These are phyloP conservation scores for Lepus oiostolus DNA, from an alignment of 2,797 vertebrate genomes.

Conservation along the genomic window DNA sequence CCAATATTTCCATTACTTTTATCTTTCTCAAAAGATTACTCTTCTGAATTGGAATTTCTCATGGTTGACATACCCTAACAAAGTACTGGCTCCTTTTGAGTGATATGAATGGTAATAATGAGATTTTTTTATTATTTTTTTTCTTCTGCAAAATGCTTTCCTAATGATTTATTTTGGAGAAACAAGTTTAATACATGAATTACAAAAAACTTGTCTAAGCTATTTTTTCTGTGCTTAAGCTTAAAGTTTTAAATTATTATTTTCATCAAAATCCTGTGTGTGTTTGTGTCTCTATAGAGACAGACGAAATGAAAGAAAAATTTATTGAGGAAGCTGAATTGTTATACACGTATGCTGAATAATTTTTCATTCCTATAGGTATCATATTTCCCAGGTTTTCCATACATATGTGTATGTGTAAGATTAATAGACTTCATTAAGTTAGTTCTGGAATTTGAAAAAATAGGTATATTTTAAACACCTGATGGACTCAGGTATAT, in stretches of 20 bases:
- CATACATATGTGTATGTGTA: too few relatives aligned
- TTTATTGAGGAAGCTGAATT: not conserved
- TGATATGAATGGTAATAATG: slow-evolving; percentile 47
- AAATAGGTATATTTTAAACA: not conserved
- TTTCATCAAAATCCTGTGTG: not conserved
- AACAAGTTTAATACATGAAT: not conserved
- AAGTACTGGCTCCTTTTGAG: not conserved
- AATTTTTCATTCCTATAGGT: not conserved
- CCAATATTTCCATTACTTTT: slow-evolving; percentile 79
- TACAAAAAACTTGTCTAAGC: slow-evolving; percentile 3
- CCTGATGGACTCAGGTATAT: not conserved
- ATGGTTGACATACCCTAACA: slow-evolving; percentile 66
- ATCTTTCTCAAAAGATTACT: slow-evolving; percentile 77
- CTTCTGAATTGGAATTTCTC: slow-evolving; percentile 74
- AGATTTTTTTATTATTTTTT: not conserved
- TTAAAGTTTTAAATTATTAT: not conserved
- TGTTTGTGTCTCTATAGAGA: accelerated
- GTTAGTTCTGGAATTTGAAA: not conserved
- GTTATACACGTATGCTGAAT: not conserved
- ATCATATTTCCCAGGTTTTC: not conserved
- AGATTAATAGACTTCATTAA: not conserved
- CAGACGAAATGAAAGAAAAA: not conserved
- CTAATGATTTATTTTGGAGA: slow-evolving; percentile 11
- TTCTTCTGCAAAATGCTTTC: not conserved
- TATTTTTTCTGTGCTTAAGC: not conserved